Percentiles rank a stretch among this genome's conserved stretches.
phyloP scores from a whole-genome alignment of 2,888 invertebrate genomes.

The Oegoconia quadripuncta region DNA sequence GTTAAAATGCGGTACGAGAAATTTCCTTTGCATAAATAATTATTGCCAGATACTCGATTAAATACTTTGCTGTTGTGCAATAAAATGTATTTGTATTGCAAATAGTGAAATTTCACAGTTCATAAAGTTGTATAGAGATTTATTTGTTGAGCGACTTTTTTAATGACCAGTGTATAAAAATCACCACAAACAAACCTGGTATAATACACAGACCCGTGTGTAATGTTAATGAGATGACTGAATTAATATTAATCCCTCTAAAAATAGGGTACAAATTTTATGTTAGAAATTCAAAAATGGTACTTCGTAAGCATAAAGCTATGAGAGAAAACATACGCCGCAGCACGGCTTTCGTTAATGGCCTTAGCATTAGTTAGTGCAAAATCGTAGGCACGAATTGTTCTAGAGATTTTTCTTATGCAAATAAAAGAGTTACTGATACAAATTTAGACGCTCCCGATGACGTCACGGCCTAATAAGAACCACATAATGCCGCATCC shows the following conservation, averaged over 20 bases:
- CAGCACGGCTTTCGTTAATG: constrained; percentile 31
- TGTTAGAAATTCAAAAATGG: constrained; percentile 11
- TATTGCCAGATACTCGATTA: too few species aligned
- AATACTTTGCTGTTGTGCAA: too few species aligned
- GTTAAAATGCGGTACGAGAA: too few species aligned
- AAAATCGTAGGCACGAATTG: constrained; percentile 32
- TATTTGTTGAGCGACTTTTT: too few species aligned
- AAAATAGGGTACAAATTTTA: constrained; percentile 9
- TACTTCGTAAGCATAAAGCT: constrained; percentile 29
- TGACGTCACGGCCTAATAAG: neutral
- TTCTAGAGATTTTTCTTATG: constrained; percentile 4
- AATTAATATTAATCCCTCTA: constrained; percentile 8
- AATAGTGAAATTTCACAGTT: too few species aligned
- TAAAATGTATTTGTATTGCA: too few species aligned
- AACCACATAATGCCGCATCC: neutral
- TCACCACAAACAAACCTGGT: too few species aligned
- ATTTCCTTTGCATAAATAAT: too few species aligned
- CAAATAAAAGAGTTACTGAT: neutral
- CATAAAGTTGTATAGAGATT: too few species aligned
- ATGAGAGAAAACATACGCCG: constrained; percentile 22
- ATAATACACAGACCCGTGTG: neutral
- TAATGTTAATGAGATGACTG: constrained; percentile 14
- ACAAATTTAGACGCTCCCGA: constrained; percentile 1
- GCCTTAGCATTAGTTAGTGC: constrained; percentile 32
- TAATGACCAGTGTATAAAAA: too few species aligned